Base-by-base conservation (phyloP, 2,113 vertebrate species). In the Brienomyrus brachyistius region DNA sequence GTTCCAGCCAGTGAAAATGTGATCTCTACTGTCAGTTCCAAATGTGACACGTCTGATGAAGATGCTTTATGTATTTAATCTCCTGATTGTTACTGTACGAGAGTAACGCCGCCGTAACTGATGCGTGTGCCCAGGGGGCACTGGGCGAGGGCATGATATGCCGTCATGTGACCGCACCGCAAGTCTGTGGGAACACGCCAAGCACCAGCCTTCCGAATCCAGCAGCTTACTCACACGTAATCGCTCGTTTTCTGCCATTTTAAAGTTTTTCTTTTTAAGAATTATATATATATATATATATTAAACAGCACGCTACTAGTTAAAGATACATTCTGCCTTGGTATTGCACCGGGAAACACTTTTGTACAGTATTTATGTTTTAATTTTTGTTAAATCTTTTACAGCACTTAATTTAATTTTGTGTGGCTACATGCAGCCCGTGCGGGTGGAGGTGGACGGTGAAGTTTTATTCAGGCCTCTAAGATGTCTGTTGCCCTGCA, bases 291-390 rank as follows among this genome's bases (percentile, higher is more conserved):
- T 56, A 56, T 62, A n/a, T 66, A 66, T 62, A 62, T n/a, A 59
- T 62, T 13, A 70, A 80, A 80, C 35, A 51, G 45, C 45, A 50
- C n/a, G 43, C 83, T 86, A 48, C 48, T 51, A 45, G 45, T 51
- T 48, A 89, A 87, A 91, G 90, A 91, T 85, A 89, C 88, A 90
- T 89, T 90, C 90, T 88, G 90, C 92, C 54, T 74, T 89, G 87
- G 74, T 93, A 92, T 91, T 91, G 91, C 92, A 91, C 91, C 91
- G 93, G 92, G 91, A 90, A 92, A 91, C 92, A 92, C 23, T 92
- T 91, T 91, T 97, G 96, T 97, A 97, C 95, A 97, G 96, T 97
- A 97, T 97, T 97, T 97, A 97, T 96, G 94, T 92, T 95, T 95
- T 91, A 86, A 94, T 94, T 95, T 96, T 95, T 94, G 92, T 91